Percentiles rank a stretch among this genome's conserved stretches.
These are phyloP conservation scores for Ridgeia piscesae DNA, from an alignment of 1,140 invertebrate genomes.

Conservation along the genomic window DNA sequence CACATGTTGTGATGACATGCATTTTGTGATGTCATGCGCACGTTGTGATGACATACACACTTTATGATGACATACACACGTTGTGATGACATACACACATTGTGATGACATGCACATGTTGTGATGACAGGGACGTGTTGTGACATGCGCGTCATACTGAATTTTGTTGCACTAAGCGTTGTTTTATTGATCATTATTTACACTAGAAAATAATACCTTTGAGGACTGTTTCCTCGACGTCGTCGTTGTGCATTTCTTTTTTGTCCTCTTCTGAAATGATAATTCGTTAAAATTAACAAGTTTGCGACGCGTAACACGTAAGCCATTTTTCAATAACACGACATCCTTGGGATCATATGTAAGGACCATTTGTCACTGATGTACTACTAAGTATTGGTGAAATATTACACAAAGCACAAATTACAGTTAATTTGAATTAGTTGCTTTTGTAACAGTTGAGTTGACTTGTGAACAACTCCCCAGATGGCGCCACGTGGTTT, in stretches of 20 bases:
- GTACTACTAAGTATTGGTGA: too few species aligned
- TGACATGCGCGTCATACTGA: too few species aligned
- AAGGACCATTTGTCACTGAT: too few species aligned
- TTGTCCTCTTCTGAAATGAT: neutral
- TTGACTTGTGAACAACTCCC: too few species aligned
- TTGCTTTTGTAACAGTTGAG: too few species aligned
- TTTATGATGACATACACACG: neutral
- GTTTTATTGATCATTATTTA: neutral
- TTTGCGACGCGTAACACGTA: neutral
- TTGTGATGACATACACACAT: neutral
- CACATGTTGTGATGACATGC: neutral
- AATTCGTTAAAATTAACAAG: neutral
- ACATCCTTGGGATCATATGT: neutral
- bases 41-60: neutral
- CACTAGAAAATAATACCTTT: neutral
- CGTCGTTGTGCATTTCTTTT: neutral
- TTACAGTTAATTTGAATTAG: too few species aligned
- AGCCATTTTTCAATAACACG: neutral
- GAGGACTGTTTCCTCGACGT: neutral
- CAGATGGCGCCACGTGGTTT: too few species aligned
- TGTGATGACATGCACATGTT: neutral
- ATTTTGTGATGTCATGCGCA: neutral
- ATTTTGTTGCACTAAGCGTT: too few species aligned
- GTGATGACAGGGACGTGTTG: neutral
- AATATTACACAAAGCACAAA: too few species aligned